phyloP scores from a whole-genome alignment of 2,797 vertebrate species.

The Falco concolor region DNA sequence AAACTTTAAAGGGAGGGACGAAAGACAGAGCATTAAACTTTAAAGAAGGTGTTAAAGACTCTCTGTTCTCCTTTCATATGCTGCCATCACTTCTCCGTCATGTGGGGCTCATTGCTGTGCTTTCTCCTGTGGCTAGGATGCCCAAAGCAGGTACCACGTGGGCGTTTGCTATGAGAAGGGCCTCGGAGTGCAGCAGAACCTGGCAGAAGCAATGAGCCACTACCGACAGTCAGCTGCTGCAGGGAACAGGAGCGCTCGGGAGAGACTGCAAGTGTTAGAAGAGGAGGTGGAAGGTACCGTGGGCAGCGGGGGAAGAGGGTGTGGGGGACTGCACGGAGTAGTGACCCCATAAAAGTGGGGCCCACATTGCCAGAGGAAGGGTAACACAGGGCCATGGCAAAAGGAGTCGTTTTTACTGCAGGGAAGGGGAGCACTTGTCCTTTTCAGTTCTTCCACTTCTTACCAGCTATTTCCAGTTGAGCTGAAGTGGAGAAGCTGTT shows the following conservation, averaged over 20 bases:
- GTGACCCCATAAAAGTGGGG: rapidly evolving
- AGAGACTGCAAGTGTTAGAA: slow-evolving; percentile 64
- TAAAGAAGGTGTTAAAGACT: not conserved
- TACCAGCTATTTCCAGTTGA: not conserved
- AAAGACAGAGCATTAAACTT: not conserved
- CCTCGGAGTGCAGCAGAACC: slow-evolving; percentile 78
- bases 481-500: not conserved
- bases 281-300: slow-evolving; percentile 56
- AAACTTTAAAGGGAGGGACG: not conserved
- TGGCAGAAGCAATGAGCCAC: slow-evolving; percentile 72
- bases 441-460: not conserved
- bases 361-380: not conserved
- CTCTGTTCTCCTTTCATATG: not conserved
- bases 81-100: not conserved
- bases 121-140: slow-evolving; percentile 73
- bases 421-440: not conserved
- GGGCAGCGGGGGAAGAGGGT: not conserved
- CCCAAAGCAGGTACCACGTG: slow-evolving; percentile 82
- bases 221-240: slow-evolving; percentile 77
- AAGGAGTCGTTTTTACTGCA: not conserved
- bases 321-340: rapidly evolving
- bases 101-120: not conserved
- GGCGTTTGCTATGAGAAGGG: slow-evolving; percentile 89
- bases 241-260: slow-evolving; percentile 73
- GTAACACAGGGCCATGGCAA: not conserved